Percentiles rank a stretch among this genome's conserved stretches.
Conservation (phyloP, 1,140 invertebrate genomes). For the Calliphora vicina region DNA sequence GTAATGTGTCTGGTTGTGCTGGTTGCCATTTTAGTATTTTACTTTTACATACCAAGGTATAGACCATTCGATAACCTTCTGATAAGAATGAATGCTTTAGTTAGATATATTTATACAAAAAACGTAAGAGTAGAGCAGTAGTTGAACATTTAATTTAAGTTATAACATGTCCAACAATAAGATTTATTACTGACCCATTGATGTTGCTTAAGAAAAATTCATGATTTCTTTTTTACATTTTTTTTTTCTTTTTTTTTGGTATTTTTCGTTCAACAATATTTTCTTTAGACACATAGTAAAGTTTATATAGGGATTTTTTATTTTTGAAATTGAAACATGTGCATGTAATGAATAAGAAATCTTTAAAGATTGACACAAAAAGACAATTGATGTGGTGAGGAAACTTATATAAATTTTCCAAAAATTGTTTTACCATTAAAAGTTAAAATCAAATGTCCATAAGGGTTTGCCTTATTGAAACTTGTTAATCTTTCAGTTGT, state of each 20-base stretch:
- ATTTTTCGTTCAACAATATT: too few relatives aligned
- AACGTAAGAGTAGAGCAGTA: background rate
- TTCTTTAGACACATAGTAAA: background rate
- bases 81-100: background rate
- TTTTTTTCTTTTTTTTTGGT: too few relatives aligned
- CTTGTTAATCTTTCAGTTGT: background rate
- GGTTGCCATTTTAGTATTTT: background rate
- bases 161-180: background rate
- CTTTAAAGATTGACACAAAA: background rate
- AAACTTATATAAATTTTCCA: background rate
- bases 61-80: background rate
- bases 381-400: background rate
- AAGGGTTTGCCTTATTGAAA: background rate
- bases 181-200: constrained; percentile 11
- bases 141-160: background rate
- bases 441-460: background rate
- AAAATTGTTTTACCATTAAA: background rate
- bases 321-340: background rate
- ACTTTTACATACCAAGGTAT: background rate
- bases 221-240: background rate
- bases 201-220: background rate
- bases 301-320: background rate
- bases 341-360: background rate
- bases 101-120: too few relatives aligned
- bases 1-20: background rate